Evolutionary conservation across 2,113 vertebrate genomes (phyloP), one percentile per base, ranked within the genome.

Genomic region (Leptobrachium leishanense): DNA sequence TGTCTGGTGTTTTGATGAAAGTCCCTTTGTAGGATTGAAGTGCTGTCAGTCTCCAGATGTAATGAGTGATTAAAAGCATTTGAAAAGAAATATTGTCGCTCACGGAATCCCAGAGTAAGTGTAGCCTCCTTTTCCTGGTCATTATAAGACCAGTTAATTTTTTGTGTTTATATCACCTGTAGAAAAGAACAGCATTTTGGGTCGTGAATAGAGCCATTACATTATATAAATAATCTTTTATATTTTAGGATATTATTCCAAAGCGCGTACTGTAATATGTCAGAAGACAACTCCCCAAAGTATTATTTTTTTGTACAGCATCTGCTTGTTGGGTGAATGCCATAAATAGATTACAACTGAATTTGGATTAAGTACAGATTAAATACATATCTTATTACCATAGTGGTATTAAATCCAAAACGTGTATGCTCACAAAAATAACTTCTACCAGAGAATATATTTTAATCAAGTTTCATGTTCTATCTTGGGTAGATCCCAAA

Each of bases 331-430:
- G 42, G 55, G 41, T n/a, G 43, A 71, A 78, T 72, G 76, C n/a
- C 6, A 72, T 78, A 42, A 71, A 70, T 42, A 65, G 68, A 72
- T 64, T 64, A 43, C 31, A 43, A 43, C n/a, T 64, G 57, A 65
- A 54, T 72, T 79, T 79, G 68, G 68, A 79, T 72, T 79, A 72
- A 7, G 10, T 43, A 46, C 39, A 65, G 13, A 72, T 65, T 72
- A 65, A 65, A 55, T 65, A 72, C 57, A 64, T 71, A 66, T 65
- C 68, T 31, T 31, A 31, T 31, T 31, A 31, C 20, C 20, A 31
- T 31, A 65, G 42, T 72, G 57, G 43, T 72, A 54, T 79, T 72
- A 65, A 65, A 72, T 72, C 15, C 9, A 65, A 65, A 79, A 79
- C 54, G 15, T 43, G 43, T 62, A 71, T 64, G 68, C 43, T 41